phyloP scores from a whole-genome alignment of 2,797 vertebrate species.

The Lutjanus campechanus region DNA sequence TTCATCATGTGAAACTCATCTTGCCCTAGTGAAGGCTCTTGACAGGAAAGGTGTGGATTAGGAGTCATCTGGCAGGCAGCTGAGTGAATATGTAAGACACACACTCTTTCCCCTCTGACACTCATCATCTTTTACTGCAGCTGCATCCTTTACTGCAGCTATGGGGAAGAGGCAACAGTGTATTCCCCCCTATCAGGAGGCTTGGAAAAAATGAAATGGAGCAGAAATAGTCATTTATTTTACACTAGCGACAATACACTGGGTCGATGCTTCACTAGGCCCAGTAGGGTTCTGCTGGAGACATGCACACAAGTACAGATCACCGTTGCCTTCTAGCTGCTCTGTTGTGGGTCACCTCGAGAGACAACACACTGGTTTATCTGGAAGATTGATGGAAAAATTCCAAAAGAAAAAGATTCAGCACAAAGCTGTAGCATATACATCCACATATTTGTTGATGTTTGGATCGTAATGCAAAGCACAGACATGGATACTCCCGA shows the following conservation, averaged over 20 bases:
- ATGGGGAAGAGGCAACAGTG: constrained; percentile 15
- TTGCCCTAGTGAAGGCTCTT: not conserved
- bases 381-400: constrained; percentile 32
- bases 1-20: constrained; percentile 27
- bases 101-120: constrained; percentile 29
- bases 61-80: constrained; percentile 61
- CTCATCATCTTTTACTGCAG: constrained; percentile 43
- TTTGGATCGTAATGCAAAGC: constrained; percentile 17
- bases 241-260: constrained; percentile 41
- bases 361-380: constrained; percentile 14
- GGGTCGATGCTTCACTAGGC: constrained; percentile 45
- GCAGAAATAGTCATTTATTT: constrained; percentile 61
- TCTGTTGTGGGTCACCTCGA: constrained; percentile 37
- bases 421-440: not conserved
- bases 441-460: constrained; percentile 9
- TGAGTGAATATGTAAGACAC: constrained; percentile 45
- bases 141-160: constrained; percentile 44
- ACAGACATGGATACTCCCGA: not conserved
- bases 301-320: constrained; percentile 22
- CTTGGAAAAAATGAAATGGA: constrained; percentile 58
- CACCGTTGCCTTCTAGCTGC: constrained; percentile 45
- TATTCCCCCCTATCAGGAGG: constrained; percentile 32
- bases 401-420: constrained; percentile 34
- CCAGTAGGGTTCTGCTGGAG: constrained; percentile 40
- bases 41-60: constrained; percentile 22